Conservation (phyloP, 2,797 vertebrate species). For the Sebastes alutus region DNA sequence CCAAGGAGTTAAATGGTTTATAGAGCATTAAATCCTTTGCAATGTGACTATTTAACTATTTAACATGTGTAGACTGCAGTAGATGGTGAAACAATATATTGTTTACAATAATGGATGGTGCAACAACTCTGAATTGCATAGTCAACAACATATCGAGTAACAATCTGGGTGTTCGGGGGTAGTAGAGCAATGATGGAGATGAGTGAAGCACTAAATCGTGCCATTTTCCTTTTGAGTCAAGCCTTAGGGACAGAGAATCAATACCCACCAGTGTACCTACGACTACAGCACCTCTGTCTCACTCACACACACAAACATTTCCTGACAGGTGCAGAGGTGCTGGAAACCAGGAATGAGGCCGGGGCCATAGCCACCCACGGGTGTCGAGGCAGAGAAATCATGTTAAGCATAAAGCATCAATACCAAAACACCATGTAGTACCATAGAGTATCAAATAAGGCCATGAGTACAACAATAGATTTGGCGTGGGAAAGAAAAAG, state of each 20-base stretch:
- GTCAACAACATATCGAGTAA: slow-evolving; percentile 5
- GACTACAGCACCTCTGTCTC: slow-evolving; percentile 24
- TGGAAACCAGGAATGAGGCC: slow-evolving; percentile 6
- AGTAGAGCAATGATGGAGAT: slow-evolving; percentile 8
- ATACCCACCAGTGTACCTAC: slow-evolving; percentile 47
- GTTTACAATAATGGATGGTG: not conserved
- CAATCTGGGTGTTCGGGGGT: not conserved
- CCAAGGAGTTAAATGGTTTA: not conserved
- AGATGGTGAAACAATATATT: slow-evolving; percentile 5
- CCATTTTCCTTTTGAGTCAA: slow-evolving; percentile 45
- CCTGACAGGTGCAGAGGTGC: not conserved
- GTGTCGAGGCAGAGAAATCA: not conserved
- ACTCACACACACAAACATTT: slow-evolving; percentile 24
- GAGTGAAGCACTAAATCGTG: slow-evolving; percentile 41
- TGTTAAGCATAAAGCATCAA: not conserved
- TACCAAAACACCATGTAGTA: not conserved
- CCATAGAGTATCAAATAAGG: not conserved
- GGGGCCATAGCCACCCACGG: not conserved
- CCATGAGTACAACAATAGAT: not conserved
- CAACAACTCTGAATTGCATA: not conserved
- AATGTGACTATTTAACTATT: not conserved
- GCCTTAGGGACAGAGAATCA: slow-evolving; percentile 47
- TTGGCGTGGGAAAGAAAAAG: too few species aligned
- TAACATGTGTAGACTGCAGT: not conserved
- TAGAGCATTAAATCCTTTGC: not conserved